Conservation (phyloP, 2,888 invertebrate genomes). For the Acanthosoma haemorrhoidale region DNA sequence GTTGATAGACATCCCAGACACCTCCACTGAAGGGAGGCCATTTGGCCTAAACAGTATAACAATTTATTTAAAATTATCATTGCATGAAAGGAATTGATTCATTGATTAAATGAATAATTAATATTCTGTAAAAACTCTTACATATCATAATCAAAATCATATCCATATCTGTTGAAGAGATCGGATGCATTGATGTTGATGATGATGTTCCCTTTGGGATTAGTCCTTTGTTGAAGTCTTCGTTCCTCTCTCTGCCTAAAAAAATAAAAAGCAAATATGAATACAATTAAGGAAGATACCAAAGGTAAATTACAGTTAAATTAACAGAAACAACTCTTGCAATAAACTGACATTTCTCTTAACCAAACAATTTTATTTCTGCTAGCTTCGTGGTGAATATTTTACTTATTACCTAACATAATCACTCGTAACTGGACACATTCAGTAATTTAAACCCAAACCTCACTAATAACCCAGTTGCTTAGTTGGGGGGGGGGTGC, state of each 20-base stretch:
- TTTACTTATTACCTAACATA: too few species aligned
- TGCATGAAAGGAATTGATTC: too few species aligned
- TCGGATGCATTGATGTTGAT: slow-evolving; percentile 90
- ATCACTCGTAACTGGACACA: too few species aligned
- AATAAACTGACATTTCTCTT: too few species aligned
- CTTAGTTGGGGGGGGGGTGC: too few species aligned
- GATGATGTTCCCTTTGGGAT: slow-evolving; percentile 82
- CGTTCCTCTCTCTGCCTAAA: slow-evolving; percentile 76
- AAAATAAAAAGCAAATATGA: neutral
- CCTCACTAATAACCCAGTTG: too few species aligned
- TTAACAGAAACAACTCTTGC: neutral
- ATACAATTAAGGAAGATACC: too few species aligned
- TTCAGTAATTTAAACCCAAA: too few species aligned
- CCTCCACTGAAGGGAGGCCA: slow-evolving; percentile 69
- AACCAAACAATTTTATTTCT: too few species aligned
- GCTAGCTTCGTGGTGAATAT: too few species aligned
- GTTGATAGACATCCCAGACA: slow-evolving; percentile 86
- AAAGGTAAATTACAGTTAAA: neutral
- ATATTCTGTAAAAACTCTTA: slow-evolving; percentile 43
- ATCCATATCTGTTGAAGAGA: slow-evolving; percentile 76
- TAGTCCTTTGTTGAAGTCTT: slow-evolving; percentile 80
- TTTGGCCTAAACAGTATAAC: neutral
- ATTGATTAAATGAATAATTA: too few species aligned
- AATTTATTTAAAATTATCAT: too few species aligned
- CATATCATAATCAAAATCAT: slow-evolving; percentile 53